Conservation (phyloP, 2,113 vertebrate species). For the Naja naja region DNA sequence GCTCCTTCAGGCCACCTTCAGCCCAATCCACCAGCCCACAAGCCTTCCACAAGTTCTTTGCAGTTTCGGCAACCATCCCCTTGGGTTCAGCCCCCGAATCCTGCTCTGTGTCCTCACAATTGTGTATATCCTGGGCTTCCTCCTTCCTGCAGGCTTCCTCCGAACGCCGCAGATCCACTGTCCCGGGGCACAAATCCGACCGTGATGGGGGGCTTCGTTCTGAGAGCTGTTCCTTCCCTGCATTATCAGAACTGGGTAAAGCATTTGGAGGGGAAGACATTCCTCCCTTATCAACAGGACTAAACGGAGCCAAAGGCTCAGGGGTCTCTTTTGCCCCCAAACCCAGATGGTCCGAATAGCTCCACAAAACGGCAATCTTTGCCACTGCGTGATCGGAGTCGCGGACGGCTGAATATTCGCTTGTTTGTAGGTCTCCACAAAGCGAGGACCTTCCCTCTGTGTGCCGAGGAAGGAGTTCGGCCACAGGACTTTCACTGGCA, state of each 20-base stretch:
- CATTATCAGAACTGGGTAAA: accelerated
- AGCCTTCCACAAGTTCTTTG: background rate
- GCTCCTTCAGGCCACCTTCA: slow-evolving; percentile 8
- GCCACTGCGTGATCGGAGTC: slow-evolving; percentile 25
- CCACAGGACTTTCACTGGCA: background rate
- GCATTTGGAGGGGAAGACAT: background rate
- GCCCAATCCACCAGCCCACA: background rate
- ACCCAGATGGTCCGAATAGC: slow-evolving; percentile 22
- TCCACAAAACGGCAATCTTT: background rate
- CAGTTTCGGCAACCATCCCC: slow-evolving; percentile 18
- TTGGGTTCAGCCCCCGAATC: slow-evolving; percentile 16
- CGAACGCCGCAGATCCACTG: slow-evolving; percentile 12
- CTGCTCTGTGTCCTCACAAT: slow-evolving; percentile 11
- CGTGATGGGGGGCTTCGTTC: slow-evolving; percentile 25
- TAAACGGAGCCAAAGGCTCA: background rate
- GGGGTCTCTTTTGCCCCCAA: background rate
- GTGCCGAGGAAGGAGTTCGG: background rate
- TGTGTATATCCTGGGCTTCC: slow-evolving; percentile 46
- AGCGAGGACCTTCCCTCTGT: background rate
- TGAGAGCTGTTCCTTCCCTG: background rate
- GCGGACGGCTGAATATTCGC: background rate
- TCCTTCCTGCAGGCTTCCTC: slow-evolving; percentile 29
- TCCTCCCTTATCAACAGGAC: background rate
- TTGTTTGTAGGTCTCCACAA: background rate
- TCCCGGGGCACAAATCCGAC: background rate